Evolutionary conservation across 2,113 vertebrate genomes (phyloP).

Genomic region (Lycaon pictus): DNA sequence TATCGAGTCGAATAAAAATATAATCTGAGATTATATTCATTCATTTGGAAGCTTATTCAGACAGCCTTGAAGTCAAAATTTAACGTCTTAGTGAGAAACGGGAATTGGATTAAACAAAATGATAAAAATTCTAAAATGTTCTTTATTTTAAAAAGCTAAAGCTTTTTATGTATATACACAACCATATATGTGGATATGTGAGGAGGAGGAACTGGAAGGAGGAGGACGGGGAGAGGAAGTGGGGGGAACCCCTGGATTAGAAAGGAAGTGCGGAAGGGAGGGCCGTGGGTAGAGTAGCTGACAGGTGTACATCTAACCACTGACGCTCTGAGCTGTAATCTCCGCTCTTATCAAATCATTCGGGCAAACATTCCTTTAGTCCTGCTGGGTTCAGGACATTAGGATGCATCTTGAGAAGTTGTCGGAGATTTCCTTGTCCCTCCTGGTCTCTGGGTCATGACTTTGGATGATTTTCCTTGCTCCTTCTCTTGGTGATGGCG

Average conservation of each 20-base stretch:
- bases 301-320: background rate
- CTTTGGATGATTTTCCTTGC: constrained; percentile 71
- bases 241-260: background rate
- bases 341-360: constrained; percentile 38
- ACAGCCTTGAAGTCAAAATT: background rate
- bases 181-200: background rate
- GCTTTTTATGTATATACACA: background rate
- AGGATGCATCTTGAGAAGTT: constrained; percentile 41
- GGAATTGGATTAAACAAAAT: constrained; percentile 10
- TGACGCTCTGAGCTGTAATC: background rate
- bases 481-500: constrained; percentile 63
- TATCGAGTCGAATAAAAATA: background rate
- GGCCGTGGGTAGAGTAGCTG: background rate
- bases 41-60: constrained; percentile 35
- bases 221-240: no score
- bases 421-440: constrained; percentile 49
- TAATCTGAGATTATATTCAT: constrained; percentile 3
- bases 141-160: background rate
- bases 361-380: constrained; percentile 18
- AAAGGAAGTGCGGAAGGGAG: background rate
- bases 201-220: background rate
- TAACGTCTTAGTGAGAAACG: constrained; percentile 47
- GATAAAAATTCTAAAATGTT: background rate
- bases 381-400: constrained; percentile 34
- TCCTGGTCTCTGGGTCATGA: constrained; percentile 68